Evolutionary conservation across 1,140 invertebrate species (phyloP).

Genomic region (Portunus trituberculatus): DNA sequence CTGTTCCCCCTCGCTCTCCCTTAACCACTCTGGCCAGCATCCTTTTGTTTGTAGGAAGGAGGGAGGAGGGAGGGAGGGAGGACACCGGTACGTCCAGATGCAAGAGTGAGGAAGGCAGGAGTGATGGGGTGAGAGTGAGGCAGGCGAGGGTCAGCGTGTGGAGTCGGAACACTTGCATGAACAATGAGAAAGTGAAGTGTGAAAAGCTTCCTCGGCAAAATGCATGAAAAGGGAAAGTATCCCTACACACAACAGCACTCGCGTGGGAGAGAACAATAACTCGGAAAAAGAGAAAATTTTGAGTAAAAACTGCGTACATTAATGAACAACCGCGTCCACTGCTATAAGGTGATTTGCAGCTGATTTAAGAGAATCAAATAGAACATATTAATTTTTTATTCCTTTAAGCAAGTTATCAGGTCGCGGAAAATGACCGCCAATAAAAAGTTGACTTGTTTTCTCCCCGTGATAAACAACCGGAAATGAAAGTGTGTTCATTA

Average conservation of each 20-base stretch:
- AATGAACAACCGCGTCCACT: background rate
- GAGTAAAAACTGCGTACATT: background rate
- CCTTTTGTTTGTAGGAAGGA: background rate
- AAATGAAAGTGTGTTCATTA: background rate
- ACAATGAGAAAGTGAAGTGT: background rate
- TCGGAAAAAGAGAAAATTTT: background rate
- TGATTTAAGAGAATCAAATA: background rate
- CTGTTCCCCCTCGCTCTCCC: background rate
- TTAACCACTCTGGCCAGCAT: constrained; percentile 10
- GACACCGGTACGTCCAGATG: background rate
- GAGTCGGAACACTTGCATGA: background rate
- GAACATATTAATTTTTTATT: background rate
- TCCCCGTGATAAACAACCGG: background rate
- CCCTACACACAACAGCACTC: too few relatives aligned
- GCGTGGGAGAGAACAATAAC: background rate
- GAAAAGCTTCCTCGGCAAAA: background rate
- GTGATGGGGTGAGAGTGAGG: constrained; percentile 17
- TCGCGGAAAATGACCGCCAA: background rate
- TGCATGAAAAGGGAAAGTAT: background rate
- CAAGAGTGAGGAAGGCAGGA: background rate
- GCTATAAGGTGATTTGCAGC: background rate
- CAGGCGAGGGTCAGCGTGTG: background rate
- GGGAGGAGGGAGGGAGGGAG: background rate
- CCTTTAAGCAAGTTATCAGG: background rate
- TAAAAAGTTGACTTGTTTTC: too few relatives aligned